Base-by-base conservation (phyloP, 1,140 invertebrate genomes). In the Oryzaephilus surinamensis region DNA sequence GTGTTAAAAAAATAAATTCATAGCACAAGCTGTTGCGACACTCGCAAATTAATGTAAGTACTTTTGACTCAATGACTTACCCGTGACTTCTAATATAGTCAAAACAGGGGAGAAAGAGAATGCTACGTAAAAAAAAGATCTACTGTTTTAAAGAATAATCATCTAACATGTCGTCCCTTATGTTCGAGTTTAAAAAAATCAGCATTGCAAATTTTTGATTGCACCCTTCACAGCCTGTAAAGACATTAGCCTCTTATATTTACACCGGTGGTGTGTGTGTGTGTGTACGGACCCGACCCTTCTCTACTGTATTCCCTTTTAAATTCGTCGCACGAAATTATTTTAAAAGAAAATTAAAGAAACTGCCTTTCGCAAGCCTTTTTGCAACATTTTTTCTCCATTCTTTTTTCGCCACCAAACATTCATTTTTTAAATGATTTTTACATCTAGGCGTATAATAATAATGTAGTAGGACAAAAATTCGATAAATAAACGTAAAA, bases 61-160 rank as follows among this genome's bases (percentile, higher is more conserved):
- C 52, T 57, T 55, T 50, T 53, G 51, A 57, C 56, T 57, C 53
- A 38, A 57, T 58, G 54, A 57, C 48, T 58, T 52, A 51, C 53
- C 51, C 42, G 39, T 47, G 51, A 49, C 53, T 48, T 56, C 50
- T 52, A 52, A 42, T 43, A 33, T 46, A 35, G n/a, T n/a, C n/a
- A n/a, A 28, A 36, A 21, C 27, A 41, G 42, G 50, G 52, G 46
- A 50, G 46, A 41, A 38, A 35, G n/a, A n/a, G n/a, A n/a, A n/a
- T n/a, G n/a, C n/a, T n/a, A n/a, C n/a, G n/a, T n/a, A n/a, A n/a
- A n/a, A n/a, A 43, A 44, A 45, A 45, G 38, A 52, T 49, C 47
- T 46, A 58, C 50, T 60, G 58, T 60, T 60, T 60, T 58, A 60
- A 60, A 60, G 56, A 57, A 59, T 60, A 60, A 60, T 60, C 56